Base-by-base conservation (phyloP, 2,888 invertebrate species). In the Colletes collaris region DNA sequence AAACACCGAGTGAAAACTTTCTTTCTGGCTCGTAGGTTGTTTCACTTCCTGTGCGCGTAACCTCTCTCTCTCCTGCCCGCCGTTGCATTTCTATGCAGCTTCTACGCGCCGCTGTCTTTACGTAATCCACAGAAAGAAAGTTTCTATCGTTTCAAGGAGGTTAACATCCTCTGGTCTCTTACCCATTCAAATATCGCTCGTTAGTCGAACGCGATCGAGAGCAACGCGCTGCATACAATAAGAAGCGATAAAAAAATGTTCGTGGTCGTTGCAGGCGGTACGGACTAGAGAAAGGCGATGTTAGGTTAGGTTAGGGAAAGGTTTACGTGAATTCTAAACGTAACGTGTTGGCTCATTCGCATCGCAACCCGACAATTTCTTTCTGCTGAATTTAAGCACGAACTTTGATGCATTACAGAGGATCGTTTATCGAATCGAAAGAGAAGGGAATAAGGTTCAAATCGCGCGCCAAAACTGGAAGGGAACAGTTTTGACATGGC, bases 21-120 rank as follows among this genome's bases (percentile, higher is more conserved):
- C 92, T 93, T 93, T 92, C 92, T 90, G 87, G 87, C 84, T 84
- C 80, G 82, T 84, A 87, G 86, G 90, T 90, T 92, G 90, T 92
- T 93, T 92, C 92, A 92, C 92, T 93, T 93, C 92, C 92, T 92
- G 92, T 89, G 92, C 89, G 91, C 92, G 91, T 92, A 92, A 92
- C 91, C 87, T 92, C 89, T 85, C 89, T 88, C 89, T 76, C 81
- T 82, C 76, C 59, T 66, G 81, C 85, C 87, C 77, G 63, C 66
- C 82, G 86, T 81, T 89, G 90, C 89, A 92, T 92, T 91, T 91
- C 91, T 91, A 91, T 91, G 91, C 90, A 90, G 90, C 90, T 88
- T 89, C 87, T 88, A 88, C 72, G 59, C 85, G 75, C 58, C 65
- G 69, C 72, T 60, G 84, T 82, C 79, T 92, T 92, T 92, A 92